Base-by-base conservation (phyloP, 2,888 invertebrate genomes). In the Pilophorus perplexus region DNA sequence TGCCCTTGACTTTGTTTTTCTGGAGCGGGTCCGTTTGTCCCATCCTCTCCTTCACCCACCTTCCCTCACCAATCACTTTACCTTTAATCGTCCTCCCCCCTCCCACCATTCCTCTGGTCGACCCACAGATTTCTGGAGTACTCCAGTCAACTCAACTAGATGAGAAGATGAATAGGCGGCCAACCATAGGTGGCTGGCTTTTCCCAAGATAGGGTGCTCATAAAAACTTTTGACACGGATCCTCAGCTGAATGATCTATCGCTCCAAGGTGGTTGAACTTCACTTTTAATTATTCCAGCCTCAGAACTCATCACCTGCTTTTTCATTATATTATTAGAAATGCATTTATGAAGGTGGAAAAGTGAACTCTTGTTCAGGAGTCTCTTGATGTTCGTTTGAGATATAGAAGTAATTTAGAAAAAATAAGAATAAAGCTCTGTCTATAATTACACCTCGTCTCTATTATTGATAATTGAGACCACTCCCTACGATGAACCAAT, bases 401-500 rank as follows among this genome's bases (percentile, higher is more conserved):
- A n/a, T n/a, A n/a, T n/a, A n/a, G n/a, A n/a, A n/a, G n/a, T n/a
- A 14, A 25, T 28, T 52, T 16, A 27, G 27, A 50, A 52, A 27
- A 52, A 52, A 52, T 14, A 18, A 33, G n/a, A 52, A 52, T 52
- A 28, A 33, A n/a, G 14, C 46, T 28, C 28, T 28, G 28, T 52
- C 52, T 52, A 52, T 52, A 28, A 52, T 52, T 52, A 52, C 28
- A 14, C 28, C 25, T 52, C 33, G 18, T 52, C 27, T 25, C 52
- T 28, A 52, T 52, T 52, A 52, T 52, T 52, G 52, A 52, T 52
- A 52, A 52, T 52, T 52, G 52, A 52, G 52, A 52, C 52, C 52
- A 52, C 52, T 52, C 52, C 52, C 52, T 28, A 25, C 52, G 16
- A 27, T 33, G 52, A 52, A 52, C 52, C 52, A 27, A 52, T 28